These are phyloP conservation scores for Aporrectodea caliginosa DNA, from an alignment of 1,140 invertebrate genomes.

Conservation along the genomic window DNA sequence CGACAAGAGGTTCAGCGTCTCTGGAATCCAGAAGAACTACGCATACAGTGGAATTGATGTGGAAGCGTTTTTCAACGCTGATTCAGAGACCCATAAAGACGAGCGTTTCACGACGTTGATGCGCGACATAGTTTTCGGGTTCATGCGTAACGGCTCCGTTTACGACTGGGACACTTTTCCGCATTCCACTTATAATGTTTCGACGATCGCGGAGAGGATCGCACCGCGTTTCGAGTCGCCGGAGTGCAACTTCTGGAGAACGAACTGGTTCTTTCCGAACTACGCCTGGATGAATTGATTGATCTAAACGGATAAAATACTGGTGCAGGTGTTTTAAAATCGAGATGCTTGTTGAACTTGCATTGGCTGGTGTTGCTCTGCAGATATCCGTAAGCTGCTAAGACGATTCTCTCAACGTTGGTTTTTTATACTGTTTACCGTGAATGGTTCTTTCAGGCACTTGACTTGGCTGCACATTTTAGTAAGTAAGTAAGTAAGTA, in stretches of 20 bases:
- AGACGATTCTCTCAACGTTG: too few species aligned
- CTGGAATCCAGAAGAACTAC: not conserved
- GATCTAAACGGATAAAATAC: too few species aligned
- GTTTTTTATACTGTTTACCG: too few species aligned
- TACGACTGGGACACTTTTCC: not conserved
- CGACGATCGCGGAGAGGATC: not conserved
- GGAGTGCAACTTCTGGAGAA: not conserved
- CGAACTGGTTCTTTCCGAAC: not conserved
- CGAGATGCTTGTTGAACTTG: too few species aligned
- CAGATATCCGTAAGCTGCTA: too few species aligned
- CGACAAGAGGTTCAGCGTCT: not conserved
- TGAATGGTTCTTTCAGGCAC: too few species aligned
- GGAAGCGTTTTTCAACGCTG: not conserved
- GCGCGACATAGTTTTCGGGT: not conserved
- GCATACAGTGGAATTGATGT: constrained; percentile 8
- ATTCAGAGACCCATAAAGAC: not conserved
- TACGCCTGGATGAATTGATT: not conserved
- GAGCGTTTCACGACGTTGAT: not conserved
- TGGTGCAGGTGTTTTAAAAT: too few species aligned
- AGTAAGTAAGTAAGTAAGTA: too few species aligned
- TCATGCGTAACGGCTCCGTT: not conserved
- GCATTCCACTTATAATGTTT: not conserved
- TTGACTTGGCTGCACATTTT: too few species aligned
- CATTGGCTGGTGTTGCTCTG: too few species aligned
- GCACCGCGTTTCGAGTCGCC: not conserved